Evolutionary conservation across 2,888 invertebrate genomes (phyloP).

Genomic region (Epinotia nisella): DNA sequence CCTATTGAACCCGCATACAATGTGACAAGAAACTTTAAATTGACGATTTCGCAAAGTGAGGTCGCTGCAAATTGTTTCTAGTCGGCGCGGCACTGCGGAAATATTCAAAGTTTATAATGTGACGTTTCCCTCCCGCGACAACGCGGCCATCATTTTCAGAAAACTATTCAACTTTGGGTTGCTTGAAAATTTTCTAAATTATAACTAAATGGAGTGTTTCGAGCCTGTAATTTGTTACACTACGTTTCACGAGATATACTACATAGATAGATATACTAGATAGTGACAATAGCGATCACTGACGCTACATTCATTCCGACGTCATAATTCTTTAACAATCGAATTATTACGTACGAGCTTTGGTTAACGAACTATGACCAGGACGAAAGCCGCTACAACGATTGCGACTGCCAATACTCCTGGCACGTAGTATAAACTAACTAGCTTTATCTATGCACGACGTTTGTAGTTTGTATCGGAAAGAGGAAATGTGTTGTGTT

Average conservation of each 20-base stretch:
- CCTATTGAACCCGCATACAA: conserved; percentile 25
- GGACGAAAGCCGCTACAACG: not conserved
- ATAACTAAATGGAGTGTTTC: conserved; percentile 1
- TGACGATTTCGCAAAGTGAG: conserved; percentile 39
- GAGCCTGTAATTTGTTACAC: not conserved
- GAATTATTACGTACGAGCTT: not conserved
- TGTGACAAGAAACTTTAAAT: conserved; percentile 41
- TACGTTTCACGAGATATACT: not conserved
- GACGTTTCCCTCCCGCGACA: conserved; percentile 46
- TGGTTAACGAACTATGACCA: not conserved
- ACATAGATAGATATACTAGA: no score
- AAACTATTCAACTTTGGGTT: conserved; percentile 44
- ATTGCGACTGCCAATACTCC: not conserved
- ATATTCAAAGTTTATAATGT: conserved; percentile 47
- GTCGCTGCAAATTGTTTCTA: conserved; percentile 40
- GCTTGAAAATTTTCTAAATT: conserved; percentile 45
- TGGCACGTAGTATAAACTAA: not conserved
- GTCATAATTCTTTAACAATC: not conserved
- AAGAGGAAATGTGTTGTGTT: no score
- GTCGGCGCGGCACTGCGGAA: conserved; percentile 28
- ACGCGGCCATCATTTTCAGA: conserved; percentile 36
- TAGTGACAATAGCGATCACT: no score
- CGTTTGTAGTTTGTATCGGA: no score
- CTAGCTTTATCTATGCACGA: no score
- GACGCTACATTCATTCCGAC: not conserved